These are phyloP conservation scores for Blera fallax DNA, from an alignment of 2,888 invertebrate genomes.

Conservation along the genomic window DNA sequence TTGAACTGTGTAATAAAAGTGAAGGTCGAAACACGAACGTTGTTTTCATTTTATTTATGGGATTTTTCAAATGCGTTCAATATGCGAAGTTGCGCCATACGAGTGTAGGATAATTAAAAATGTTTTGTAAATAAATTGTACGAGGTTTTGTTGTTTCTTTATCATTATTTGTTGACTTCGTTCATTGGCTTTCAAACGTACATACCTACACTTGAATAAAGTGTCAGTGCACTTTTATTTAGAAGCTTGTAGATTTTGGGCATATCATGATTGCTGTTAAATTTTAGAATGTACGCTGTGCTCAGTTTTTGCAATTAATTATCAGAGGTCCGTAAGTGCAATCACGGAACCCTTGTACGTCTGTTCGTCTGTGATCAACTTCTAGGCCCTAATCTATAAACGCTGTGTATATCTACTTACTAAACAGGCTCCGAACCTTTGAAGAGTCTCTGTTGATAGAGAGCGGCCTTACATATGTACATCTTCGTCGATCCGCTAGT, in stretches of 20 bases:
- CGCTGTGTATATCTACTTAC: too few species aligned
- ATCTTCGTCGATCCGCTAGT: too few species aligned
- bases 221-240: slow-evolving; percentile 26
- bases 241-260: background rate
- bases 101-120: slow-evolving; percentile 37
- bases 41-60: slow-evolving; percentile 17
- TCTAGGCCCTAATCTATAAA: too few species aligned
- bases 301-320: too few species aligned
- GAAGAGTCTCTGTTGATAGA: too few species aligned
- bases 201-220: background rate
- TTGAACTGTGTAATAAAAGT: slow-evolving; percentile 59
- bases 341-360: too few species aligned
- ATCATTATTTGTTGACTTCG: slow-evolving; percentile 1
- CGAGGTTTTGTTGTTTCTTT: background rate
- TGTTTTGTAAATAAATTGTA: slow-evolving; percentile 39
- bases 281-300: background rate
- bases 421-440: too few species aligned
- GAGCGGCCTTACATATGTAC: too few species aligned
- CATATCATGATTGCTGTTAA: background rate
- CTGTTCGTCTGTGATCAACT: too few species aligned
- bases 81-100: slow-evolving; percentile 6
- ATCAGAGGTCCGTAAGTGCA: too few species aligned
- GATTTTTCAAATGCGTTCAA: slow-evolving; percentile 51
- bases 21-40: slow-evolving; percentile 46
- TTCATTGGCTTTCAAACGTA: slow-evolving; percentile 31